Base-by-base conservation (phyloP, 2,797 vertebrate genomes). In the Periparus ater region DNA sequence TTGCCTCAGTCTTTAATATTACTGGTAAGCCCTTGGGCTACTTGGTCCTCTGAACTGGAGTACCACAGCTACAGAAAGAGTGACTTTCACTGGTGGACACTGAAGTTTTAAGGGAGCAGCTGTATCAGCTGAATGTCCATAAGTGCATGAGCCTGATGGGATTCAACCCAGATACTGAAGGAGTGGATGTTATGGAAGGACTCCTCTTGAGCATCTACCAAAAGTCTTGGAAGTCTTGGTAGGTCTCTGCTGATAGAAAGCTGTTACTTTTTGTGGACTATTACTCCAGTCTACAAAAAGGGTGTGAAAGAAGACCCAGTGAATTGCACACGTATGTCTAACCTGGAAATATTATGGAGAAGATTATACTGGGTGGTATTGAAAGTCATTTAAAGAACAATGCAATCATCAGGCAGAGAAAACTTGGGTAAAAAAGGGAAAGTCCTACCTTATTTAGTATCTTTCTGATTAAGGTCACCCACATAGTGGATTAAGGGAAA, bases 71-170 rank as follows among this genome's bases (percentile, higher is more conserved):
- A 5, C 1, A 1, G 44, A 27, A 85, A 38, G 5, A 34, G 23
- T 47, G 57, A 25, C 14, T 85, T 81, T 51, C 9, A 4, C 4
- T 48, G 21, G 7, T 55, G n/a, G n/a, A 47, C 19, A n/a, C 36
- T 51, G 20, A 62, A 55, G 21, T 67, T 50, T 15, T 58, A 40
- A 70, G 29, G 51, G 38, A 58, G 19, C 3, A 9, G 17, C 8
- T 74, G 20, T 60, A 19, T 66, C 40, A 34, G 7, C 1, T 83
- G 9, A 60, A n/a, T 45, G 9, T 38, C 17, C 0, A 0, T 17
- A 73, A 70, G 10, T 50, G 12, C 11, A 4, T 25, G 20, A 40
- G 21, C 29, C 32, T 51, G 45, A 30, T 62, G n/a, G 22, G 17
- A n/a, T 65, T 68, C 2, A 17, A 72, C 27, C 10, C n/a, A 42